Conservation (phyloP, 2,113 vertebrate genomes). For the Ovibos moschatus region DNA sequence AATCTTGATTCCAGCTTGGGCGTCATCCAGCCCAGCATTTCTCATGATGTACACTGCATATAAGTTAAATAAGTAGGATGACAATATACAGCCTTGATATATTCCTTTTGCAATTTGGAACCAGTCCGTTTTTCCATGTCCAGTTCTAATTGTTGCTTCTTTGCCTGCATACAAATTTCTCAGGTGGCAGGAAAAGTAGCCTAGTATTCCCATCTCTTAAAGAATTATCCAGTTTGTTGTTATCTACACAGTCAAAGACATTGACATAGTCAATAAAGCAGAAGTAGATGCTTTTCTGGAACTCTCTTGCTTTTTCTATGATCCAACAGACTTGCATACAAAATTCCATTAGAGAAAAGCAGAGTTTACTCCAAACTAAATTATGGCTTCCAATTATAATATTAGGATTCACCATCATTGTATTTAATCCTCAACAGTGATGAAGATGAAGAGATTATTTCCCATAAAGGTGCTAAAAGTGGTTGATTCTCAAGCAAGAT, state of each 20-base stretch:
- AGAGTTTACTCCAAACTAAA: background rate
- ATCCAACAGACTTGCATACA: background rate
- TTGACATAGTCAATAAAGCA: background rate
- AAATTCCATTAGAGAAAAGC: background rate
- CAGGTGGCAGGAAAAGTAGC: background rate
- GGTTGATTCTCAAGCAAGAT: background rate
- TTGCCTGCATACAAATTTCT: background rate
- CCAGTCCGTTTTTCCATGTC: background rate
- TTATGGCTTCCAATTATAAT: background rate
- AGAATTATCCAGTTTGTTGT: background rate
- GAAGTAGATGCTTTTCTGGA: background rate
- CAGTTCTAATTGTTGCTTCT: background rate
- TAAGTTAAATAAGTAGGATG: background rate
- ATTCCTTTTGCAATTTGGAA: background rate
- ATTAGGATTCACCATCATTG: background rate
- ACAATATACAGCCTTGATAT: background rate
- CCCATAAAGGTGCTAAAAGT: background rate
- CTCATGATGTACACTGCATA: background rate
- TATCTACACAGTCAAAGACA: background rate
- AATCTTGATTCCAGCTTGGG: background rate
- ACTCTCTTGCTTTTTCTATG: background rate
- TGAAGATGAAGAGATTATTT: background rate
- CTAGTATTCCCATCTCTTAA: background rate
- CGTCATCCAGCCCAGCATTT: background rate
- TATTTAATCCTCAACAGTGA: background rate